Evolutionary conservation across 1,140 invertebrate genomes (phyloP), one percentile per base, ranked within the genome.

Genomic region (Dreissena polymorpha): DNA sequence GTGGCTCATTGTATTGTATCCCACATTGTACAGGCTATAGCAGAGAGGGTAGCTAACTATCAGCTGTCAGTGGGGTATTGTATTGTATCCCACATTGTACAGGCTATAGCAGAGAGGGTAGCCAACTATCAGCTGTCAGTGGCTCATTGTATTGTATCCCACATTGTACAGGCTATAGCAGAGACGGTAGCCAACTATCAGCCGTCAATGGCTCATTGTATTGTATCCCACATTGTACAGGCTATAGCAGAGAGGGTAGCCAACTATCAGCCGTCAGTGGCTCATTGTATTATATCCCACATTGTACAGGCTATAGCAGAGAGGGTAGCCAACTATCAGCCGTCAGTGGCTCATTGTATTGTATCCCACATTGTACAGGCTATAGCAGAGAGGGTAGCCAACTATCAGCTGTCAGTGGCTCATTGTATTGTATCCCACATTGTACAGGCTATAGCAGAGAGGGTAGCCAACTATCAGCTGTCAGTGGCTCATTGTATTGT

Each of bases 91-190:
- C n/a, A n/a, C n/a, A n/a, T n/a, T n/a, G n/a, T n/a, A 39, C 39
- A 91, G 90, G 78, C 77, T 23, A 65, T 91, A 73, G 85, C 85
- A 71, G 84, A 90, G 64, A 88, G 86, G 49, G 57, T 92, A 23
- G 80, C 80, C 23, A 86, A 85, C 14, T 88, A 87, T 67, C 83
- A 89, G 55, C 86, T 86, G 16, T 80, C 86, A 5, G 78, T 91
- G n/a, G 76, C 81, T 0, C 85, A 90, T n/a, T n/a, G n/a, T n/a
- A n/a, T n/a, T n/a, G n/a, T n/a, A n/a, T n/a, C n/a, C n/a, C n/a
- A n/a, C n/a, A n/a, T n/a, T n/a, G n/a, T n/a, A 39, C 39, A 91
- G 90, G 78, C 77, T 23, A 65, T 91, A 73, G 85, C 85, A 71
- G 84, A 90, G 64, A 88, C 85, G 49, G 57, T 92, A 23, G 80